phyloP scores from a whole-genome alignment of 2,888 invertebrate genomes.

The Hoplodrina blanda region DNA sequence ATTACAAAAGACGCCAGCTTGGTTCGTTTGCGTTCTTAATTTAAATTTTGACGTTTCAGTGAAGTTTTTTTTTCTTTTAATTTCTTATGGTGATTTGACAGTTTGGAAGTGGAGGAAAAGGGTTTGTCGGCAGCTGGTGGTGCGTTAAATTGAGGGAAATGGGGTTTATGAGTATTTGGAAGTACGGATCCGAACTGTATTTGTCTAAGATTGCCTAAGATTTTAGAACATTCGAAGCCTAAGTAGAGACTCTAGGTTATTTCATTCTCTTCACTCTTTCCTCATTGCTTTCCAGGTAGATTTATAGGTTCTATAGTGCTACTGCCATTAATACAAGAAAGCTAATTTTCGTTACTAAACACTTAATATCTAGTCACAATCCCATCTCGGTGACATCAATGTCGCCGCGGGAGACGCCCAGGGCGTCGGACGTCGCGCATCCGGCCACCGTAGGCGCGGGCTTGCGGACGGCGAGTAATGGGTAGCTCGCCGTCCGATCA shows the following conservation, averaged over 20 bases:
- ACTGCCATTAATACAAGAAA: neutral
- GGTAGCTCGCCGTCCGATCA: no score
- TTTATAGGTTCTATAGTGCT: no score
- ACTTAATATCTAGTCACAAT: no score
- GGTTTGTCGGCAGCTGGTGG: constrained; percentile 1
- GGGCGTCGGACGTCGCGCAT: no score
- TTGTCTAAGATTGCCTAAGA: neutral
- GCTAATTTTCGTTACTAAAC: no score
- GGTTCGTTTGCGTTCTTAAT: constrained; percentile 48
- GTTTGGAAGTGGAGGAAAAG: constrained; percentile 8
- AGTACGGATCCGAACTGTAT: neutral
- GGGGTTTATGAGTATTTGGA: neutral
- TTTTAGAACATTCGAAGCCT: neutral
- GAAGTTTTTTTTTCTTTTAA: constrained; percentile 22
- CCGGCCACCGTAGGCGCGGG: no score
- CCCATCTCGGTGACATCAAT: no score
- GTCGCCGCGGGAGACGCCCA: no score
- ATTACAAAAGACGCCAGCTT: constrained; percentile 39
- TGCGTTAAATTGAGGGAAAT: neutral
- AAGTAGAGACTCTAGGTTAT: no score
- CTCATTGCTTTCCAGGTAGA: no score
- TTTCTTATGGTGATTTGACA: constrained; percentile 39
- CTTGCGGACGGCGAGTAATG: no score
- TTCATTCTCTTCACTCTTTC: no score
- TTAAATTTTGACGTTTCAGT: constrained; percentile 44